Evolutionary conservation across 2,113 vertebrate species (phyloP).

Genomic region (Pollimyrus isidori): DNA sequence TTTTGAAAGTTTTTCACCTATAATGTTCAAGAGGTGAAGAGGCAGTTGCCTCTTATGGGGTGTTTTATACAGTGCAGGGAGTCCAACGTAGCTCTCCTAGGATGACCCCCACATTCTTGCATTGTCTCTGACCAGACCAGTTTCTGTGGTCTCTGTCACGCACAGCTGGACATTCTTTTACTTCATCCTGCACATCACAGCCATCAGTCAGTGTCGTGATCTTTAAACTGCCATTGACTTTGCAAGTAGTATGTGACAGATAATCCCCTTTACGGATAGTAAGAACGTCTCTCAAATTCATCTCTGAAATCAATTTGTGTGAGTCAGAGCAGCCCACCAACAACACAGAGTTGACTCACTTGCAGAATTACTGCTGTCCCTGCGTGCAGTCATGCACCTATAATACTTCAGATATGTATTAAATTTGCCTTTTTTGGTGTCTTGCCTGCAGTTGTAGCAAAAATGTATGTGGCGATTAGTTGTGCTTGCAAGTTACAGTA

Average conservation of each 20-base stretch:
- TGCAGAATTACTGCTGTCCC: neutral
- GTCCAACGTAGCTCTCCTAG: neutral
- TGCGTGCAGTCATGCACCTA: neutral
- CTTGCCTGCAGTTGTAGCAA: neutral
- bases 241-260: neutral
- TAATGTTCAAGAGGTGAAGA: neutral
- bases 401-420: neutral
- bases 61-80: neutral
- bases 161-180: neutral
- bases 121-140: neutral
- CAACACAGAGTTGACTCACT: neutral
- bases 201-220: neutral
- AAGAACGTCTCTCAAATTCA: neutral
- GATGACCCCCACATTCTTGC: neutral
- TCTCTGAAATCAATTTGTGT: neutral
- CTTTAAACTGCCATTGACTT: neutral
- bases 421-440: neutral
- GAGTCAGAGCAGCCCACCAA: neutral
- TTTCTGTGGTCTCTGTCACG: neutral
- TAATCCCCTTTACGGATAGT: neutral
- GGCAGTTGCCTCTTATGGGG: neutral
- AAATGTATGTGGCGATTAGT: neutral
- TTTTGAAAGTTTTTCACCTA: neutral
- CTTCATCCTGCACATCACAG: neutral
- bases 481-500: neutral